phyloP scores from a whole-genome alignment of 2,888 invertebrate species.

The Phanerotoma sp. region DNA sequence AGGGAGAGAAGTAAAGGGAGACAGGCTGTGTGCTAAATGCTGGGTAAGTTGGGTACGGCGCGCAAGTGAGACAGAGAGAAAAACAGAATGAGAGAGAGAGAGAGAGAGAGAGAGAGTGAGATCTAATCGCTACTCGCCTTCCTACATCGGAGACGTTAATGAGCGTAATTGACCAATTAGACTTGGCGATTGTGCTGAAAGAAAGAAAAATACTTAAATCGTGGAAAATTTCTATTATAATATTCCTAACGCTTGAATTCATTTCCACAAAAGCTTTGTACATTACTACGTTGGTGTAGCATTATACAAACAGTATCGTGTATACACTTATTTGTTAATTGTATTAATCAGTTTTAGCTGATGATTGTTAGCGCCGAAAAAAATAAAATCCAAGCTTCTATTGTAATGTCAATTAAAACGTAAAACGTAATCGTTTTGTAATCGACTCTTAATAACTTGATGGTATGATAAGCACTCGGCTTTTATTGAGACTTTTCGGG shows the following conservation, averaged over 20 bases:
- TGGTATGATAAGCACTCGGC: neutral
- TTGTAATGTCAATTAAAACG: neutral
- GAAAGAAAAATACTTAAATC: slow-evolving; percentile 42
- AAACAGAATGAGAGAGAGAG: slow-evolving; percentile 30
- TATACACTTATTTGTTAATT: neutral
- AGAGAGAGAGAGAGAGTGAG: slow-evolving; percentile 37
- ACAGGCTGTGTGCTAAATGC: slow-evolving; percentile 2
- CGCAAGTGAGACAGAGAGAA: slow-evolving; percentile 25
- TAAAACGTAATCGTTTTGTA: neutral
- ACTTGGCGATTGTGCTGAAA: slow-evolving; percentile 45
- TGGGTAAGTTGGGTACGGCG: slow-evolving; percentile 20
- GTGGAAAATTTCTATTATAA: slow-evolving; percentile 36
- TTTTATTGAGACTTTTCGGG: slow-evolving; percentile 29
- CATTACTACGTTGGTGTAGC: no score
- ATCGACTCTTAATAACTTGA: neutral
- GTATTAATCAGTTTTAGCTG: neutral
- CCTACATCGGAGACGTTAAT: slow-evolving; percentile 55
- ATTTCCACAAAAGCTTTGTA: neutral
- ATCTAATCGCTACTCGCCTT: slow-evolving; percentile 52
- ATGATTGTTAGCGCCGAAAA: neutral
- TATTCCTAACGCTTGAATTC: slow-evolving; percentile 4
- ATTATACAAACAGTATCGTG: slow-evolving; percentile 2
- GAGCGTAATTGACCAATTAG: slow-evolving; percentile 59
- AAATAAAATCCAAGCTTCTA: neutral
- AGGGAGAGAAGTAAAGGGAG: slow-evolving; percentile 16